Percentiles rank a stretch among this genome's conserved stretches.
Evolutionary conservation across 2,113 vertebrate genomes (phyloP).

Genomic region (Cyanoderma ruficeps): DNA sequence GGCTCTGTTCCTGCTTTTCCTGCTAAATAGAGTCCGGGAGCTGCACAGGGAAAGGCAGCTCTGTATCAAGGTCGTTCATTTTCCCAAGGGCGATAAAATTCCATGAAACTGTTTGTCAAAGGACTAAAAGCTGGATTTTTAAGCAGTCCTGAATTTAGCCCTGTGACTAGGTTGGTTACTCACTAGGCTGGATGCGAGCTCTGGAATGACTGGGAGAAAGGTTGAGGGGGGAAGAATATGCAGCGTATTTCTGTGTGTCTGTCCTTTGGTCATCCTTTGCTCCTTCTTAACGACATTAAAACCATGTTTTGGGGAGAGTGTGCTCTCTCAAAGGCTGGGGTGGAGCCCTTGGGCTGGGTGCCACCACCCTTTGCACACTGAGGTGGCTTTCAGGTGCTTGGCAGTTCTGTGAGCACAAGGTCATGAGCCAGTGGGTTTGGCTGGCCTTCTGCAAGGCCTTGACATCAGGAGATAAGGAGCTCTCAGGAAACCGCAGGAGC

Average conservation of each 20-base stretch:
- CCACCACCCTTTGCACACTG: background rate
- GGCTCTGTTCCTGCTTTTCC: background rate
- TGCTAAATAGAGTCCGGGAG: background rate
- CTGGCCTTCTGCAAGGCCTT: background rate
- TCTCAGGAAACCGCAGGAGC: background rate
- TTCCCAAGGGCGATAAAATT: background rate
- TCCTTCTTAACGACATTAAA: background rate
- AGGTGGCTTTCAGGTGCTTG: background rate
- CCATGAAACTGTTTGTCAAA: background rate
- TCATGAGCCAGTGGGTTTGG: background rate
- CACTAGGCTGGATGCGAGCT: rapidly evolving
- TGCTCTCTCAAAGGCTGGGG: background rate
- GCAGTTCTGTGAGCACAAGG: background rate
- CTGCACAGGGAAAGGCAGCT: background rate
- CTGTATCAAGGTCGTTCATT: background rate
- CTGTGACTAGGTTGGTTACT: background rate
- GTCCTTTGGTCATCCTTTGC: background rate
- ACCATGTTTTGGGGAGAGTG: rapidly evolving
- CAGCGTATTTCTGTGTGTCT: rapidly evolving
- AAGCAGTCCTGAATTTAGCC: background rate
- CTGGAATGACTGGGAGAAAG: background rate
- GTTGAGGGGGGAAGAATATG: background rate
- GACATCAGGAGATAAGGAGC: background rate
- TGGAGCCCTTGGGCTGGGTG: background rate
- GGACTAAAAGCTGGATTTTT: background rate